Conservation (phyloP, 2,888 invertebrate species). For the Nephrotoma flavescens region DNA sequence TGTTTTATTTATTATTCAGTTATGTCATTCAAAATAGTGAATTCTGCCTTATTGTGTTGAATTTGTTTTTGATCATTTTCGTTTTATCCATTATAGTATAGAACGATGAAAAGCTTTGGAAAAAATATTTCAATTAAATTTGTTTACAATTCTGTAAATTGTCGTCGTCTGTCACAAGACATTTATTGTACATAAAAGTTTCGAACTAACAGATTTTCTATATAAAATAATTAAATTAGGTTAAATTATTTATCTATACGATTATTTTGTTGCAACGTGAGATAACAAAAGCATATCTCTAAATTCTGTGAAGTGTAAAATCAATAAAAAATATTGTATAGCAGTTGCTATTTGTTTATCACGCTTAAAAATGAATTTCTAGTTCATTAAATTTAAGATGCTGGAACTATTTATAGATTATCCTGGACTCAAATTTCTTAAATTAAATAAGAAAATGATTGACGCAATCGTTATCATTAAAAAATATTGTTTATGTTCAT, state of each 20-base stretch:
- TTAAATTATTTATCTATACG: too few species aligned
- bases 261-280: too few species aligned
- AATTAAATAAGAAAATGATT: not conserved
- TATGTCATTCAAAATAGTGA: not conserved
- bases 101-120: not conserved
- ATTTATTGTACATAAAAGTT: too few species aligned
- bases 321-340: too few species aligned
- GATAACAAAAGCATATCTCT: too few species aligned
- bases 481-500: not conserved
- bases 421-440: not conserved
- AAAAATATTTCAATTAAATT: not conserved
- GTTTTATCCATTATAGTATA: not conserved
- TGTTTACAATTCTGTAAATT: not conserved
- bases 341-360: too few species aligned
- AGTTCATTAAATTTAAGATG: too few species aligned
- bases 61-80: not conserved
- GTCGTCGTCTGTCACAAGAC: not conserved
- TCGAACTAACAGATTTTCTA: too few species aligned
- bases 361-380: too few species aligned
- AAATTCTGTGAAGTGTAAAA: too few species aligned
- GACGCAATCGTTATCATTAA: not conserved
- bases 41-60: not conserved
- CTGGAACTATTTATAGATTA: too few species aligned
- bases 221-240: too few species aligned
- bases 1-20: not conserved